Base-by-base conservation (phyloP, 2,113 vertebrate genomes). In the Rhea americana region DNA sequence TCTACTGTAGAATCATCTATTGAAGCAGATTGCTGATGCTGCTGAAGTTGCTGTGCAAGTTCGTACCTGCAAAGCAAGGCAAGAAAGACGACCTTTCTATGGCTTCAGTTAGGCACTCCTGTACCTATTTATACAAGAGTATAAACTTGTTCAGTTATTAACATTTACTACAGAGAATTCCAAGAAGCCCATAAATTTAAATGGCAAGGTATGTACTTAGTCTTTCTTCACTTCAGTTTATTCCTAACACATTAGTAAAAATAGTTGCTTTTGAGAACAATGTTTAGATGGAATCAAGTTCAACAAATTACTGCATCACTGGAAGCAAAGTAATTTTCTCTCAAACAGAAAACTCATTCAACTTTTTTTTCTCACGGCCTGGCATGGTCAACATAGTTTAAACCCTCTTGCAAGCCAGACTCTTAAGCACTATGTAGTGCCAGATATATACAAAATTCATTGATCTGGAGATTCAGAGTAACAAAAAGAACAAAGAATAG, bases 41-140 rank as follows among this genome's bases (percentile, higher is more conserved):
- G 98, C 87, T 99, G 99, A 35, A 99, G 98, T 96, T 99, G 99
- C 92, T 99, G 99, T 39, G 98, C 99, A 75, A 99, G 97, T 95
- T 99, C 99, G 0, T 99, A 99, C 82, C 99, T 99, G 87, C 21
- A 47, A 83, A 70, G 70, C 58, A 91, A 91, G 16, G 50, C n/a
- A 72, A 68, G 50, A 43, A 73, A 45, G 6, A 56, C 45, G 43
- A 19, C 17, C 32, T 66, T 85, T 87, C 62, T 45, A 75, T 15
- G 30, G 35, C 18, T 58, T 76, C 66, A 48, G 18, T 47, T 30
- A 63, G 41, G 78, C 20, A 45, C 37, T 37, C 63, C n/a, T 7
- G 26, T 67, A 68, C 51, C 7, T 59, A 61, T 17, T 26, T 58
- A 28, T 5, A 2, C 1, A 4, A 89, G 37, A 1, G 53, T 35